phyloP scores from a whole-genome alignment of 1,140 invertebrate species.

The Lasaia peninsularis region DNA sequence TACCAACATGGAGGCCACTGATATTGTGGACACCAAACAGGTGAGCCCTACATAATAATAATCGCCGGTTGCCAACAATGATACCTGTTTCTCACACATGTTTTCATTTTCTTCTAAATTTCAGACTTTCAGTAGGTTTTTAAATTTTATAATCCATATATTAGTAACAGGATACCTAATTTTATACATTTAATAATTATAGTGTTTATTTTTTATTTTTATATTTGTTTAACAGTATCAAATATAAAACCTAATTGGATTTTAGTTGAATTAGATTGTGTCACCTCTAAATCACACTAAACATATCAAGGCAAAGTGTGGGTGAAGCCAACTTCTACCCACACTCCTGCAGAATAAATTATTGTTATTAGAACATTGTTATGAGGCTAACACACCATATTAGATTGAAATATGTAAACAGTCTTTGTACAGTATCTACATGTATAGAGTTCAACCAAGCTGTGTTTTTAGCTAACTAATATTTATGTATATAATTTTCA shows the following conservation, averaged over 20 bases:
- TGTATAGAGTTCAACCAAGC: background rate
- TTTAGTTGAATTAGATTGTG: constrained; percentile 35
- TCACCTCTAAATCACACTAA: constrained; percentile 47
- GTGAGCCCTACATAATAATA: constrained; percentile 47
- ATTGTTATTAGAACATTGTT: constrained; percentile 70
- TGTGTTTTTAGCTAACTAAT: background rate
- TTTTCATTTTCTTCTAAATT: background rate
- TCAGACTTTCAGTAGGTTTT: background rate
- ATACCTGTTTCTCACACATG: constrained; percentile 7
- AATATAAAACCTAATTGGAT: constrained; percentile 4
- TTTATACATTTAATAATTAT: no score
- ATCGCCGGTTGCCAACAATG: constrained; percentile 55
- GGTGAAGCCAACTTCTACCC: constrained; percentile 57
- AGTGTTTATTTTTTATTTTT: background rate
- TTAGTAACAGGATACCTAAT: no score
- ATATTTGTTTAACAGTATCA: background rate
- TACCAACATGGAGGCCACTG: constrained; percentile 72
- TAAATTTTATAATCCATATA: background rate
- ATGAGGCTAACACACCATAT: constrained; percentile 55
- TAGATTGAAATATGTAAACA: constrained; percentile 25
- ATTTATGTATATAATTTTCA: background rate
- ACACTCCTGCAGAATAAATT: constrained; percentile 70
- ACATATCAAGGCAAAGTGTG: constrained; percentile 63
- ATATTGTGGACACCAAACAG: constrained; percentile 70
- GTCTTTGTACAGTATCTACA: constrained; percentile 26